These are phyloP conservation scores for Helogale parvula DNA, from an alignment of 2,113 vertebrate genomes.

Conservation along the genomic window DNA sequence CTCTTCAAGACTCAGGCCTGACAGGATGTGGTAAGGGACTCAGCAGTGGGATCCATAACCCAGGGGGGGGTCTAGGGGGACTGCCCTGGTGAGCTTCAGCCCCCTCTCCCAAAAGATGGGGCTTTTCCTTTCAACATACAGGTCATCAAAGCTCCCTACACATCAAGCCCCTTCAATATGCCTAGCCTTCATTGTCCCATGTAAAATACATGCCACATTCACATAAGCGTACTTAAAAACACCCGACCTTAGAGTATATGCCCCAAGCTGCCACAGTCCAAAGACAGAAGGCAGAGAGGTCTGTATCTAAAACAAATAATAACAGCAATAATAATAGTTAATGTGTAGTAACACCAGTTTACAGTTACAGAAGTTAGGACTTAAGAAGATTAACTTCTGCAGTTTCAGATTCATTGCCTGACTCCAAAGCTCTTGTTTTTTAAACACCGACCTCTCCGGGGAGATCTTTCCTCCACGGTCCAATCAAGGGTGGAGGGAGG, in stretches of 20 bases:
- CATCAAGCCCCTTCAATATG: background rate
- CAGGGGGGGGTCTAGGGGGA: background rate
- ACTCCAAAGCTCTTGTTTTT: background rate
- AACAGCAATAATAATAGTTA: background rate
- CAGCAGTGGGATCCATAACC: too few species aligned
- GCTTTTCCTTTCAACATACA: background rate
- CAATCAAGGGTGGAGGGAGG: fast-evolving
- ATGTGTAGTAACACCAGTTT: background rate
- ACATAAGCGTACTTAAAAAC: background rate
- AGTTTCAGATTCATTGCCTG: background rate
- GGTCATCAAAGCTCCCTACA: background rate
- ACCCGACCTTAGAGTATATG: background rate
- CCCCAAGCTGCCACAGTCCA: background rate
- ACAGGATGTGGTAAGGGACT: background rate
- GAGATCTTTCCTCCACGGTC: background rate
- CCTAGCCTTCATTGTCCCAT: background rate
- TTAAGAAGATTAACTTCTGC: background rate
- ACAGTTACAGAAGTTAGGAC: background rate
- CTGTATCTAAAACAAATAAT: background rate
- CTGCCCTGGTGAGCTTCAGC: background rate
- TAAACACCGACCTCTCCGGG: background rate
- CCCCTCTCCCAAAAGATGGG: background rate
- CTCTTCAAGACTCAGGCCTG: background rate
- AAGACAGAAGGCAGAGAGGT: background rate
- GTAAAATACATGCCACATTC: background rate